Conservation (phyloP, 2,888 invertebrate genomes). For the Zaprionus bogoriensis region DNA sequence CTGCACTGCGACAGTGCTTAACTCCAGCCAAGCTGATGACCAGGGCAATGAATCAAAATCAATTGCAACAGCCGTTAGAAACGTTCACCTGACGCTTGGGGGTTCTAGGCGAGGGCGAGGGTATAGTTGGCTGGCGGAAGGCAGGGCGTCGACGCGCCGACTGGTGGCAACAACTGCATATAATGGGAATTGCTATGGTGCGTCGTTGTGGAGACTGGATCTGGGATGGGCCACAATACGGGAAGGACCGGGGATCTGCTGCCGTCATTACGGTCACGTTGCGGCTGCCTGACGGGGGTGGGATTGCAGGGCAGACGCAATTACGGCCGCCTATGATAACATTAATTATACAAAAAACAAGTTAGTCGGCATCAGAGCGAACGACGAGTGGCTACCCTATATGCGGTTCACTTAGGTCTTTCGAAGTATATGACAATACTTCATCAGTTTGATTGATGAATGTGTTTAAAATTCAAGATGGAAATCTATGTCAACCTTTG, state of each 20-base stretch:
- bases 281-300: slow-evolving; percentile 47
- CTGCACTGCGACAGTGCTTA: slow-evolving; percentile 12
- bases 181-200: slow-evolving; percentile 6
- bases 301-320: slow-evolving; percentile 38
- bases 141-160: background rate
- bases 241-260: slow-evolving; percentile 18
- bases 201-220: background rate
- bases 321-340: slow-evolving; percentile 66
- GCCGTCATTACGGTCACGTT: slow-evolving; percentile 64
- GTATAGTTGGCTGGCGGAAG: background rate
- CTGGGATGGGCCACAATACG: background rate
- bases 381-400: background rate
- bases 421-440: background rate
- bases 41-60: slow-evolving; percentile 63
- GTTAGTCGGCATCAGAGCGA: background rate
- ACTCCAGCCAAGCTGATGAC: slow-evolving; percentile 11
- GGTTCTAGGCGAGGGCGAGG: background rate
- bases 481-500: no score
- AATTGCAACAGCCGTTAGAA: slow-evolving; percentile 56
- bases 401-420: background rate
- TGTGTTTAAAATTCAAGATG: no score
- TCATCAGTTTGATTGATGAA: background rate
- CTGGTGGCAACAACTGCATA: slow-evolving; percentile 13
- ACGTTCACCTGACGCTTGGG: slow-evolving; percentile 32
- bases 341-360: slow-evolving; percentile 63